Conservation (phyloP, 30 jellyfish, hydroid and myxozoan species). For the Cassiopea xamachana region DNA sequence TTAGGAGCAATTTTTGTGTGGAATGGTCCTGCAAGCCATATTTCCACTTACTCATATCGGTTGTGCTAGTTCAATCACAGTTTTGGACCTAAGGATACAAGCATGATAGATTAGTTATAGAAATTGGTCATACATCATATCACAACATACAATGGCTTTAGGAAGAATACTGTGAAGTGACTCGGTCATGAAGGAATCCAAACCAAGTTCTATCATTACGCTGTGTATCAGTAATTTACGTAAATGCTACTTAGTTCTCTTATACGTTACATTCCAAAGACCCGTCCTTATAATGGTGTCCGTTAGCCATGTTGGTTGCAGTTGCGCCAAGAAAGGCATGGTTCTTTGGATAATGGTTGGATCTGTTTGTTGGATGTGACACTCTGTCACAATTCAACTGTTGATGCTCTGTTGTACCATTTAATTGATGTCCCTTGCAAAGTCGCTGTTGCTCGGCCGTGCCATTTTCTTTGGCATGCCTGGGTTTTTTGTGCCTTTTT, state of each 20-base stretch:
- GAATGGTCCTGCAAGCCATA: too few species aligned
- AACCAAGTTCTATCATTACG: not conserved
- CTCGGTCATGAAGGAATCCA: too few species aligned
- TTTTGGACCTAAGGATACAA: too few species aligned
- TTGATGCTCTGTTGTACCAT: not conserved
- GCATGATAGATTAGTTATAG: too few species aligned
- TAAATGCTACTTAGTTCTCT: not conserved
- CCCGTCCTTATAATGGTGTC: slow-evolving; percentile 6
- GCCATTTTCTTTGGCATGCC: slow-evolving; percentile 19
- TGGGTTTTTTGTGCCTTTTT: not conserved
- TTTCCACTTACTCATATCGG: too few species aligned
- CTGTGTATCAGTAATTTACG: not conserved
- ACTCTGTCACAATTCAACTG: not conserved
- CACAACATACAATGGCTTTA: too few species aligned
- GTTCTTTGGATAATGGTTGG: not conserved
- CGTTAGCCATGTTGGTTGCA: not conserved
- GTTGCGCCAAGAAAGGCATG: not conserved
- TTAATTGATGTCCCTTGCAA: not conserved
- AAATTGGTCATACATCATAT: too few species aligned
- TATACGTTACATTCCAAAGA: slow-evolving; percentile 24
- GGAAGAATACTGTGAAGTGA: too few species aligned
- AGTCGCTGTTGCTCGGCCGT: slow-evolving; percentile 12
- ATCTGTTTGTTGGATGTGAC: not conserved
- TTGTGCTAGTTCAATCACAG: too few species aligned
- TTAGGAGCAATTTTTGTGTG: too few species aligned